phyloP scores from a whole-genome alignment of 2,113 vertebrate genomes.

The Antigone vipio region DNA sequence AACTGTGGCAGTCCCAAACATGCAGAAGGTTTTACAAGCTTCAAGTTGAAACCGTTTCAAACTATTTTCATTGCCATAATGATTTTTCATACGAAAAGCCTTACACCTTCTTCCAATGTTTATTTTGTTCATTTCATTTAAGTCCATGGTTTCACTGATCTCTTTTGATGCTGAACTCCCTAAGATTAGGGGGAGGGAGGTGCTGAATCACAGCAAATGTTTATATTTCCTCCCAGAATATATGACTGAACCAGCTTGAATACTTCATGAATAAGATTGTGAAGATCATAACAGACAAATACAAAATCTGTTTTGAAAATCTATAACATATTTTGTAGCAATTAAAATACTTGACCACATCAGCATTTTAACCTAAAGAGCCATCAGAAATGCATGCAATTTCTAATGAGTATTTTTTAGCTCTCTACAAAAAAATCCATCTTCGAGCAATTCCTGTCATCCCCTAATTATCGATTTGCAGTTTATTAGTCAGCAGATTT shows the following conservation, averaged over 20 bases:
- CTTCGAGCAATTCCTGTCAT: background rate
- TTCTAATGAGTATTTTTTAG: background rate
- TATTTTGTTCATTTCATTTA: background rate
- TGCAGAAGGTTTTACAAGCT: background rate
- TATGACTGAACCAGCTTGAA: conserved; percentile 15
- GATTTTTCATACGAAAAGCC: background rate
- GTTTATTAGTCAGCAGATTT: conserved; percentile 31
- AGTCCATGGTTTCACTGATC: background rate
- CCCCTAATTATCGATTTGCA: background rate
- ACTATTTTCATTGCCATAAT: background rate
- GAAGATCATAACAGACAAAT: conserved; percentile 24
- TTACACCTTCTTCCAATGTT: background rate
- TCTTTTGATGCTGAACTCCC: background rate
- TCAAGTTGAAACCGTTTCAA: background rate
- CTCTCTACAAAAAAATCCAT: background rate
- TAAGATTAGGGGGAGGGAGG: background rate
- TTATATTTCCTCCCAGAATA: background rate
- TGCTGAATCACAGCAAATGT: conserved; percentile 46
- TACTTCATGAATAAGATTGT: background rate
- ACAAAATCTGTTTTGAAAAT: conserved; percentile 14
- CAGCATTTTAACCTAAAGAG: background rate
- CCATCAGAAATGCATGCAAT: background rate
- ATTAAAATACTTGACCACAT: background rate
- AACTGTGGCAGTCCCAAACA: background rate
- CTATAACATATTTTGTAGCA: background rate